Base-by-base conservation (phyloP, 2,888 invertebrate species). In the Corythucha ciliata region DNA sequence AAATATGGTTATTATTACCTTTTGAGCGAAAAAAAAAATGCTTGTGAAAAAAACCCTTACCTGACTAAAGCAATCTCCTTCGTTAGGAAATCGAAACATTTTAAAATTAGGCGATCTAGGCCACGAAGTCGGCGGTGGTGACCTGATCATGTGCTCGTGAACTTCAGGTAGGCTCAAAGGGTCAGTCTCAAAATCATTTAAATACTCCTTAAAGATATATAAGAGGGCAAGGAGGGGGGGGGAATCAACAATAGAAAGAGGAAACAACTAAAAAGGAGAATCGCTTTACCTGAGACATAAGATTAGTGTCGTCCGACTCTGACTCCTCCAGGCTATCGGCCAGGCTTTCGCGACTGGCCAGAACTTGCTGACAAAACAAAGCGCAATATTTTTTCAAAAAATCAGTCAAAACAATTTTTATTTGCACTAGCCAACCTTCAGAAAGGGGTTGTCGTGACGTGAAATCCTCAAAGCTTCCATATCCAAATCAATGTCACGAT, bases 381-480 rank as follows among this genome's bases (percentile, higher is more conserved):
- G 29, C 8, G 29, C 8, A 29, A 10, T 8, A 37, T 8, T 37
- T 10, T 37, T 8, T 14, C 29, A 29, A 29, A 29, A n/a, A 29
- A 8, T 10, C n/a, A 29, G 25, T 29, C 6, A 29, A 24, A 5
- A 29, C 8, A 29, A n/a, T 29, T 10, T 36, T 52, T 37, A 18
- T n/a, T n/a, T n/a, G n/a, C n/a, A n/a, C n/a, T n/a, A 20, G 29
- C 22, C 24, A 22, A 83, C 84, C 77, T 84, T 82, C 55, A 87
- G 71, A 66, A 83, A 86, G 2, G 87, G 87, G 70, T 88, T 87
- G 68, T 88, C 87, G 68, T 86, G 85, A 55, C 87, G 73, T 7
- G 86, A 86, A 39, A 84, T 74, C 62, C 85, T 74, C 36, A 87
- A 71, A 21, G 84, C 82, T 67, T 86, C 84, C 84, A 87, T 86